Evolutionary conservation across 2,888 invertebrate genomes (phyloP).

Genomic region (Monochamus alternatus): DNA sequence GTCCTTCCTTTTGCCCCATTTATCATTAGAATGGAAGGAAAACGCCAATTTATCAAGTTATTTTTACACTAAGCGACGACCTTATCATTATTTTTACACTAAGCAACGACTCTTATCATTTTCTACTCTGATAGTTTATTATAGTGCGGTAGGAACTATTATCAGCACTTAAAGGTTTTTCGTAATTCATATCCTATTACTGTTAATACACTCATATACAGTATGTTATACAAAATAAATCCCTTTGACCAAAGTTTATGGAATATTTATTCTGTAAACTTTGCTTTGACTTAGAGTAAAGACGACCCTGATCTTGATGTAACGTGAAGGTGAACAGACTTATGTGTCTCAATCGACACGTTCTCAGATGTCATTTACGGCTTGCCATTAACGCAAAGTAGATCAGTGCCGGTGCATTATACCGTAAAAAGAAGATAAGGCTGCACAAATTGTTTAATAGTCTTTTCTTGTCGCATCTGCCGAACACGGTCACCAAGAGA

Average conservation of each 20-base stretch:
- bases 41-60: neutral
- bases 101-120: neutral
- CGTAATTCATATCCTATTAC: too few species aligned
- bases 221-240: too few species aligned
- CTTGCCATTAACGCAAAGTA: conserved; percentile 4
- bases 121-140: too few species aligned
- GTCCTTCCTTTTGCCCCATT: neutral
- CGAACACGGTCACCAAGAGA: neutral
- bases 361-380: conserved; percentile 13
- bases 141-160: too few species aligned
- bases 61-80: neutral
- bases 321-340: too few species aligned
- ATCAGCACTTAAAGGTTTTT: too few species aligned
- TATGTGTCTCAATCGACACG: neutral
- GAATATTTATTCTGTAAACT: too few species aligned
- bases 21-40: neutral
- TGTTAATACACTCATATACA: too few species aligned
- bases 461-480: conserved; percentile 17
- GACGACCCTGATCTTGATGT: too few species aligned
- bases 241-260: too few species aligned
- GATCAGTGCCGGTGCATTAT: conserved; percentile 21
- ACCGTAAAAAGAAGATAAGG: conserved; percentile 21
- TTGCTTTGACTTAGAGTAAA: too few species aligned
- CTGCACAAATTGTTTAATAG: conserved; percentile 20
- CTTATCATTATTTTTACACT: neutral